These are phyloP conservation scores for Pachymerium ferrugineum DNA, from an alignment of 2,888 invertebrate genomes.

Conservation along the genomic window DNA sequence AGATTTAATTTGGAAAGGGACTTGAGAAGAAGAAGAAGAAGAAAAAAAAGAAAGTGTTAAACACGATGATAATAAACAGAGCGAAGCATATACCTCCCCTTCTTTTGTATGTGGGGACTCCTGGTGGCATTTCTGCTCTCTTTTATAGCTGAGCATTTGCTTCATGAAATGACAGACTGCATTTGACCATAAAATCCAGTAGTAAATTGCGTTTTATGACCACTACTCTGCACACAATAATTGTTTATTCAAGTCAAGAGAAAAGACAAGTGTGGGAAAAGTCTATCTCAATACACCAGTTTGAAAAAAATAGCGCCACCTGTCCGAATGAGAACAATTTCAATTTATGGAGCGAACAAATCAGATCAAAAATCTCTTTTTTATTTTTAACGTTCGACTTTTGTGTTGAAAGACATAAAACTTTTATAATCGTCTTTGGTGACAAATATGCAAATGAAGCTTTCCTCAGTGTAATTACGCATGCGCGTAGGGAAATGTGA, in stretches of 20 bases:
- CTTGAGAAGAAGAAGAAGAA: not conserved
- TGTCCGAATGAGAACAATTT: not conserved
- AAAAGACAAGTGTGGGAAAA: constrained; percentile 25
- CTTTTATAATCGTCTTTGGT: constrained; percentile 23
- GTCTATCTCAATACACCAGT: not conserved
- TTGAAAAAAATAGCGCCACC: not conserved
- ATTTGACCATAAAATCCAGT: constrained; percentile 16
- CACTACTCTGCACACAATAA: not conserved
- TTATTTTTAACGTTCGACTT: not conserved
- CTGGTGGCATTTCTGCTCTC: constrained; percentile 23
- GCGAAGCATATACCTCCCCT: not conserved
- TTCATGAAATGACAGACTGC: constrained; percentile 27
- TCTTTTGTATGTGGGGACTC: constrained; percentile 24
- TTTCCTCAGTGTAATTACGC: not conserved
- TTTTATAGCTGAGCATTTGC: constrained; percentile 22
- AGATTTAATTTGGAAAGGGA: not conserved
- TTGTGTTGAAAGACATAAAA: not conserved
- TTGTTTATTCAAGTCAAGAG: constrained; percentile 13
- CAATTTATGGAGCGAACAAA: not conserved
- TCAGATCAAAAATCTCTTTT: not conserved
- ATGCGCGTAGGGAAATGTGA: constrained; percentile 6
- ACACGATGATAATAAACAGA: not conserved
- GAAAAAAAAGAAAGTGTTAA: not conserved
- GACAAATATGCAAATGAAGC: constrained; percentile 23
- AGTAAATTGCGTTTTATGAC: constrained; percentile 16